phyloP scores from a whole-genome alignment of 2,888 invertebrate genomes.

The Cerastis leucographa region DNA sequence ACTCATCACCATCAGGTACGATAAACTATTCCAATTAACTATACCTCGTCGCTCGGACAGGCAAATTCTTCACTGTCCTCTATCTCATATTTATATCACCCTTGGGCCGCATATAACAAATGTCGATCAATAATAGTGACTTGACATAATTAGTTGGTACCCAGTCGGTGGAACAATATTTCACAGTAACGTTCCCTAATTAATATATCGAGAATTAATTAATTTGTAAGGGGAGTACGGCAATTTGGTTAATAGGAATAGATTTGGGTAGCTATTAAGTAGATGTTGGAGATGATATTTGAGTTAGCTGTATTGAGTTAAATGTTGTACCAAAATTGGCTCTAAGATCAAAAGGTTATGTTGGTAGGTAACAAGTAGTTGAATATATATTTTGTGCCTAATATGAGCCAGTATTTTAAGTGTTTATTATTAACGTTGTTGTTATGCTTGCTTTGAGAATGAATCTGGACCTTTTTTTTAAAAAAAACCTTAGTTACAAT shows the following conservation, averaged over 20 bases:
- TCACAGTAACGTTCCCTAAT: slow-evolving; percentile 46
- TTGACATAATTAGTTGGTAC: slow-evolving; percentile 47
- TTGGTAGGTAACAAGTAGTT: background rate
- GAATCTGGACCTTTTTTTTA: background rate
- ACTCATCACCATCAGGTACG: slow-evolving; percentile 12
- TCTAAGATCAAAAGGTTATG: slow-evolving; percentile 26
- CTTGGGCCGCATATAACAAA: background rate
- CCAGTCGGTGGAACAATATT: slow-evolving; percentile 38
- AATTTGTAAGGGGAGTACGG: slow-evolving; percentile 38
- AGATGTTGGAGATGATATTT: slow-evolving; percentile 31
- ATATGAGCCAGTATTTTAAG: background rate
- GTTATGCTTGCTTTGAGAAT: slow-evolving; percentile 6
- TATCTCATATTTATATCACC: slow-evolving; percentile 42
- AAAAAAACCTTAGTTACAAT: background rate
- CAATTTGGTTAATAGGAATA: slow-evolving; percentile 36
- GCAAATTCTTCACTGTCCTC: slow-evolving; percentile 36
- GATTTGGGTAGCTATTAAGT: slow-evolving; percentile 37
- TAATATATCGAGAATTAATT: slow-evolving; percentile 61
- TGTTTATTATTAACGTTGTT: background rate
- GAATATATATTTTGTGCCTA: background rate
- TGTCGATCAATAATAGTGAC: slow-evolving; percentile 33
- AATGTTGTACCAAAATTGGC: slow-evolving; percentile 15
- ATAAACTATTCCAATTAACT: slow-evolving; percentile 41
- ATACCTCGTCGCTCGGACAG: background rate
- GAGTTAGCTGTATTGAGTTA: slow-evolving; percentile 22